A percentile compares a stretch with the other conserved stretches of the same genome.
Conservation (phyloP, 1,140 invertebrate genomes). For the Drosophila ohnishii region DNA sequence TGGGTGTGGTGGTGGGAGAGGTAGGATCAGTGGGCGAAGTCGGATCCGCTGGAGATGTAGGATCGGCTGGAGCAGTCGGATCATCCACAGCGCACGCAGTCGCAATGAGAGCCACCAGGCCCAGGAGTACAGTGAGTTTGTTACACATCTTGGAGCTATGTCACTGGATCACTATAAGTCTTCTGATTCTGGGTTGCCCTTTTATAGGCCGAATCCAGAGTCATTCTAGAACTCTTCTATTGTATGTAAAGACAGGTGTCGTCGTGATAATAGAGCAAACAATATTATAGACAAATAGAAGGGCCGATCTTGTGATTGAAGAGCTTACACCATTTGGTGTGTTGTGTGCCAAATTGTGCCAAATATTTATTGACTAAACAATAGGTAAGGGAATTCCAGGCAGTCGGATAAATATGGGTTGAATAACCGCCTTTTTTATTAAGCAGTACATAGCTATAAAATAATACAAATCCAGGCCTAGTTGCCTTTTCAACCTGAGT, state of each 20-base stretch:
- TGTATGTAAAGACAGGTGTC: slow-evolving; percentile 2
- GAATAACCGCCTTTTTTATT: background rate
- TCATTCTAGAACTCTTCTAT: background rate
- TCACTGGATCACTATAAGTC: background rate
- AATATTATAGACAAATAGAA: background rate
- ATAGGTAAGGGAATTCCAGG: background rate
- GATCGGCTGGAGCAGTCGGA: background rate
- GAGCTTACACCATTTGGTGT: background rate
- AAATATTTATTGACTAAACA: background rate
- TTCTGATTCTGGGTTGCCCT: background rate
- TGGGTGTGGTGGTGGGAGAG: background rate
- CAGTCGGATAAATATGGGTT: background rate
- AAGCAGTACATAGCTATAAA: background rate
- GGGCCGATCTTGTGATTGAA: background rate
- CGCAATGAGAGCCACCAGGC: slow-evolving; percentile 5
- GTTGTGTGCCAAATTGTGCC: background rate
- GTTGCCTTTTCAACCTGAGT: background rate
- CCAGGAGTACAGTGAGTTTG: slow-evolving; percentile 6
- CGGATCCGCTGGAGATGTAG: background rate
- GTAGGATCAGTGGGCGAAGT: background rate
- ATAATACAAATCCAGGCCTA: background rate
- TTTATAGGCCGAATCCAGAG: slow-evolving; percentile 7
- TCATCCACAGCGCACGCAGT: background rate
- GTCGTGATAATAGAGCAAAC: background rate
- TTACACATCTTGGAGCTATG: slow-evolving; percentile 12